These are phyloP conservation scores for Dasysyrphus albostriatus DNA, from an alignment of 2,888 invertebrate genomes.

Conservation along the genomic window DNA sequence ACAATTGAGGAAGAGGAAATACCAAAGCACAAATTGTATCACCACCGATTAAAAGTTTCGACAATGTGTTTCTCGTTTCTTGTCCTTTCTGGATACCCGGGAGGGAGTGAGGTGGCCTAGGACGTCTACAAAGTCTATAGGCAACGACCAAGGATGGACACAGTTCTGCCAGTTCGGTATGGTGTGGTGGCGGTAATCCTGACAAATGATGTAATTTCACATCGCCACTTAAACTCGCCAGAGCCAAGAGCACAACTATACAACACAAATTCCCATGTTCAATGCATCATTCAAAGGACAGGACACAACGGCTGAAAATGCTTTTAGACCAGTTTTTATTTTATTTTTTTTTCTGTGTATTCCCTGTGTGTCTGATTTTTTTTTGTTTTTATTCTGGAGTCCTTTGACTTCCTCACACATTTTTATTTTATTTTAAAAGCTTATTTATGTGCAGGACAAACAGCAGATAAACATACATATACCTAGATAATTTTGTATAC, in stretches of 20 bases:
- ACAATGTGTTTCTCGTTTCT: conserved; percentile 65
- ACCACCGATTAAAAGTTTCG: conserved; percentile 71
- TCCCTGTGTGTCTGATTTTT: conserved; percentile 7
- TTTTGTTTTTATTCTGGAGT: conserved; percentile 5
- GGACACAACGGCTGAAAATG: conserved; percentile 38
- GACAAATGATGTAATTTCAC: conserved; percentile 74
- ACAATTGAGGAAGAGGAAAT: conserved; percentile 43
- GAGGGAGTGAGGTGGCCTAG: conserved; percentile 9
- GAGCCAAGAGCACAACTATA: conserved; percentile 24
- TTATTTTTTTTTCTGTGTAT: background rate
- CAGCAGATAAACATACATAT: background rate
- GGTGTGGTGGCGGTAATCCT: conserved; percentile 53
- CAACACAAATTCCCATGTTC: conserved; percentile 66
- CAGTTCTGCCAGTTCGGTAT: background rate
- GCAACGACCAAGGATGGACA: background rate
- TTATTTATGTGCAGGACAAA: conserved; percentile 56
- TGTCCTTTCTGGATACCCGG: conserved; percentile 25
- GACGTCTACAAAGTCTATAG: background rate
- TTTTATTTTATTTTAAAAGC: conserved; percentile 54
- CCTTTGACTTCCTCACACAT: conserved; percentile 32
- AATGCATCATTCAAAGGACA: conserved; percentile 68
- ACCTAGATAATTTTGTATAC: conserved; percentile 30
- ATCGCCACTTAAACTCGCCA: conserved; percentile 72
- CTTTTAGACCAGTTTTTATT: conserved; percentile 42
- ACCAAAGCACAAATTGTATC: conserved; percentile 64